Conservation (phyloP, 2,888 invertebrate genomes). For the Apamea monoglypha region DNA sequence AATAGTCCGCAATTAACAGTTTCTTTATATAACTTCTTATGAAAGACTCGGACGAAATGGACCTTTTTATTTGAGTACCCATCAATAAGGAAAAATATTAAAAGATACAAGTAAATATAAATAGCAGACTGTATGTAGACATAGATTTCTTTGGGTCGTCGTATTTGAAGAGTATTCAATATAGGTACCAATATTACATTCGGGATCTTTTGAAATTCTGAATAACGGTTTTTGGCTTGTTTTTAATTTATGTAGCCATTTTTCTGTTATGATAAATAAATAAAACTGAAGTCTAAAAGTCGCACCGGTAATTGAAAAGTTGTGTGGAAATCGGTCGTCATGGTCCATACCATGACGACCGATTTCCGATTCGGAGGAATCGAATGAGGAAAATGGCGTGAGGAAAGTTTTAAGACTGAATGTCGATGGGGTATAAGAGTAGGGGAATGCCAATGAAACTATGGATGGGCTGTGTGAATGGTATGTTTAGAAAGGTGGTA, state of each 20-base stretch:
- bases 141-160: conserved; percentile 33
- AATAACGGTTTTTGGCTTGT: not conserved
- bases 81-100: conserved; percentile 56
- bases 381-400: too few species aligned
- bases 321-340: not conserved
- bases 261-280: not conserved
- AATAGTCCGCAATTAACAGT: conserved; percentile 5
- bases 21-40: conserved; percentile 20
- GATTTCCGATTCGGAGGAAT: too few species aligned
- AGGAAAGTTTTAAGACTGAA: not conserved
- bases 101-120: conserved; percentile 48
- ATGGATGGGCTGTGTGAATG: too few species aligned
- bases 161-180: conserved; percentile 35
- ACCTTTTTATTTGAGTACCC: conserved; percentile 37
- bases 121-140: conserved; percentile 29
- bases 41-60: conserved; percentile 23
- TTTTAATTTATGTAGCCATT: not conserved
- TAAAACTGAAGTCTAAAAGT: not conserved
- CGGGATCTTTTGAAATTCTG: conserved; percentile 30
- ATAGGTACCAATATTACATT: conserved; percentile 8
- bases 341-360: too few species aligned
- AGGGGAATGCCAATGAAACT: not conserved
- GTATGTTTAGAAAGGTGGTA: not conserved
- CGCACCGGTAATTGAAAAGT: not conserved
- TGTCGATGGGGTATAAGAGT: not conserved